Base-by-base conservation (phyloP, 2,888 invertebrate species). In the Malacosoma neustria region DNA sequence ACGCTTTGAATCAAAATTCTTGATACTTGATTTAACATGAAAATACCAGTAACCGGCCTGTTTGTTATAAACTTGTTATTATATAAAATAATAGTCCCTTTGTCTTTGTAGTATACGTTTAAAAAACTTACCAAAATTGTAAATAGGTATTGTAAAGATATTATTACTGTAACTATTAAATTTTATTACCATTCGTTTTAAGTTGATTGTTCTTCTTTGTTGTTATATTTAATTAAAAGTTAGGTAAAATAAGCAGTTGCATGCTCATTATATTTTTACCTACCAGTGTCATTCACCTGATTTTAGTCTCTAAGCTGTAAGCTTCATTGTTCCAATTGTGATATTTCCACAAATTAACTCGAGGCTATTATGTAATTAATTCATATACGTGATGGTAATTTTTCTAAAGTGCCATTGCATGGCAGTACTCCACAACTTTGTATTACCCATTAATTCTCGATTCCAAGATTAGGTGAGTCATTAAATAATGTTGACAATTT, bases 161-260 rank as follows among this genome's bases (percentile, higher is more conserved):
- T 85, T 84, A 84, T 75, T 72, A 73, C 61, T 71, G 60, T 75
- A 74, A 77, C 71, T 79, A 77, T 71, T 79, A 82, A 77, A 81
- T 75, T 77, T 76, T 84, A 84, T 84, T 85, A 84, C 84, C 84
- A 85, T 81, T 82, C 61, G 76, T 82, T 79, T 62, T 71, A 80
- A 80, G 80, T 44, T 70, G 66, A 76, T 81, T 81, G 81, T 85
- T 82, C 81, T 70, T 73, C 63, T 79, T 80, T 81, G 75, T 85
- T 84, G 79, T 81, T 76, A 72, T 65, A 77, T 80, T 82, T 81
- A 72, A 77, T 81, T 76, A 72, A n/a, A 69, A 72, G 68, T 72
- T 73, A 65, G 71, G 62, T 63, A 62, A 51, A 59, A 47, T 48
- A 62, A 61, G 56, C 59, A 59, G 54, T 53, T 38, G 32, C 56